A percentile compares a stretch with the other conserved stretches of the same genome.
Conservation (phyloP, 2,888 invertebrate species). For the Carabus problematicus region DNA sequence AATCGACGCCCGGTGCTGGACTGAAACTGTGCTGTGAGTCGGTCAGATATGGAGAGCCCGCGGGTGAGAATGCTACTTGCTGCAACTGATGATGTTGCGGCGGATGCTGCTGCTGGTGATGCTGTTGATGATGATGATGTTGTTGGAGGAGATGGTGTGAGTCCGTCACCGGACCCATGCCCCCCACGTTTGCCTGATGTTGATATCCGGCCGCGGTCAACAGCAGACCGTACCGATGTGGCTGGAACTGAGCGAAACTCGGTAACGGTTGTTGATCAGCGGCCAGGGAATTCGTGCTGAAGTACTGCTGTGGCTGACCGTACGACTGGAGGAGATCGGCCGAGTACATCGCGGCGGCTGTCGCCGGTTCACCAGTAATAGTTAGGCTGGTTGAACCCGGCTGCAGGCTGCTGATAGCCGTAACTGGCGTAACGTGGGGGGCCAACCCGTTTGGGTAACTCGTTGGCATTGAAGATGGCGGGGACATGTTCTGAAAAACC, state of each 20-base stretch:
- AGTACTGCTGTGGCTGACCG: slow-evolving; percentile 58
- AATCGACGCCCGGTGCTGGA: slow-evolving; percentile 37
- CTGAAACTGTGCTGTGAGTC: slow-evolving; percentile 7
- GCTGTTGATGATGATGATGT: slow-evolving; percentile 46
- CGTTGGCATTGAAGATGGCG: slow-evolving; percentile 59
- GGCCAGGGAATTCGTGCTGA: slow-evolving; percentile 47
- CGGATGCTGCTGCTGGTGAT: slow-evolving; percentile 42
- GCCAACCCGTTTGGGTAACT: slow-evolving; percentile 85
- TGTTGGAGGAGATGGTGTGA: slow-evolving; percentile 51
- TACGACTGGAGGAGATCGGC: slow-evolving; percentile 60
- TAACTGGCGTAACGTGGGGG: slow-evolving; percentile 82
- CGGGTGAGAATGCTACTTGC: slow-evolving; percentile 19
- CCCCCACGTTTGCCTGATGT: slow-evolving; percentile 76
- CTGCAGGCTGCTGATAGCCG: slow-evolving; percentile 66
- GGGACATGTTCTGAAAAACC: slow-evolving; percentile 58
- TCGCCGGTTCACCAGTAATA: slow-evolving; percentile 77
- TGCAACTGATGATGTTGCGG: slow-evolving; percentile 39
- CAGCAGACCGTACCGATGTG: slow-evolving; percentile 58
- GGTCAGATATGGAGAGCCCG: slow-evolving; percentile 14
- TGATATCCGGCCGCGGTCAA: slow-evolving; percentile 63
- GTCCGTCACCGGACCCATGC: slow-evolving; percentile 65
- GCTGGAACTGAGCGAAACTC: slow-evolving; percentile 71
- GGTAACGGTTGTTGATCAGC: slow-evolving; percentile 63
- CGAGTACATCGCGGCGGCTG: slow-evolving; percentile 50
- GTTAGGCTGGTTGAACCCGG: slow-evolving; percentile 66